These are phyloP conservation scores for Indicator indicator DNA, from an alignment of 2,113 vertebrate species.

Conservation along the genomic window DNA sequence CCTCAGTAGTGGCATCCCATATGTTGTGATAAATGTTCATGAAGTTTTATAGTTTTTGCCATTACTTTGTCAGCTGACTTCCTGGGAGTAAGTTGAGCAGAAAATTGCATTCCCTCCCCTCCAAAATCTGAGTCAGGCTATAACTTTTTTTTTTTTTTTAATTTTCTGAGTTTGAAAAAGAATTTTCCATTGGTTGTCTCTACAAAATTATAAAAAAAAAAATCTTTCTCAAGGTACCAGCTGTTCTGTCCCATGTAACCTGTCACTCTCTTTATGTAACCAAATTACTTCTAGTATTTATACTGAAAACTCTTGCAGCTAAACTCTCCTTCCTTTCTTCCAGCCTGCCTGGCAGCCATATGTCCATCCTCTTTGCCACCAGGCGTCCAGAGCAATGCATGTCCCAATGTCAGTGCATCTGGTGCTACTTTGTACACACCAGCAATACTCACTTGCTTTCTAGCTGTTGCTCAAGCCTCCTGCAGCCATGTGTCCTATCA, in stretches of 20 bases:
- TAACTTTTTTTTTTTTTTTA: not conserved
- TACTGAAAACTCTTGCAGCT: not conserved
- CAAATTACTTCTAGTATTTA: not conserved
- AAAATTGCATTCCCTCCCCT: not conserved
- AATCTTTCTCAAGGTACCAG: not conserved
- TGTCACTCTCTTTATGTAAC: not conserved
- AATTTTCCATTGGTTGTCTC: not conserved
- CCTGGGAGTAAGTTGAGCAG: not conserved
- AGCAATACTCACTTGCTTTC: no score
- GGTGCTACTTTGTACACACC: not conserved
- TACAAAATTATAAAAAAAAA: not conserved
- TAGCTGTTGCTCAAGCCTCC: not conserved
- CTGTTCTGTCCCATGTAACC: not conserved
- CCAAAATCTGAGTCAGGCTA: not conserved
- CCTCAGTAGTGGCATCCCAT: not conserved
- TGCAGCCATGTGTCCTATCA: not conserved
- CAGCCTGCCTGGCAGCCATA: not conserved
- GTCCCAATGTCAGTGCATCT: not conserved
- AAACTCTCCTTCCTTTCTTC: not conserved
- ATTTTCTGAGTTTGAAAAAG: not conserved
- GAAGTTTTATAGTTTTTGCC: not conserved
- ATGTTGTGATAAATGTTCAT: not conserved
- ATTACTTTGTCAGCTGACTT: not conserved
- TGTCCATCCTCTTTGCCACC: not conserved
- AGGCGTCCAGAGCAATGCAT: no score